Base-by-base conservation (phyloP, 1,140 invertebrate species). In the Teleopsis dalmanni region DNA sequence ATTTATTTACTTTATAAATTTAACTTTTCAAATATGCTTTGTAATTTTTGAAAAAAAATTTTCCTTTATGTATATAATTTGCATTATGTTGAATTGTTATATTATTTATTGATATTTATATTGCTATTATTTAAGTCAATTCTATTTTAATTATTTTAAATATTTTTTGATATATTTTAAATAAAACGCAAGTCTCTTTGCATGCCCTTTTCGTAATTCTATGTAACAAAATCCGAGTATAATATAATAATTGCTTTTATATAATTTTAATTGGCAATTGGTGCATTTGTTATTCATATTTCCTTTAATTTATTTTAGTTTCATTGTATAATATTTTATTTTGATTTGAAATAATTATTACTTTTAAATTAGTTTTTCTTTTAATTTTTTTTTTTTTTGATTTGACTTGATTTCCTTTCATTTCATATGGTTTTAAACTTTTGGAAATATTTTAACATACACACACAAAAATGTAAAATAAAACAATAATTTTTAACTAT, bases 361-460 rank as follows among this genome's bases (percentile, higher is more conserved):
- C 43, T 51, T 48, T 56, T 21, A 18, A 16, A 16, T 43, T 14
- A 18, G 23, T 43, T n/a, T 18, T 31, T 43, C 14, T 3, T 27
- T 43, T 50, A 40, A 35, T 58, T 26, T 27, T 57, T 56, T 52
- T 26, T 16, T 10, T 10, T 29, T 43, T 29, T 29, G 3, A 11
- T 7, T 55, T 44, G 36, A 26, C 41, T 31, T 43, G 25, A 47
- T 47, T 52, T 21, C 54, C 47, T 58, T 56, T 60, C 40, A 60
- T 50, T 52, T 60, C 58, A 62, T 56, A 63, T 60, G 63, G 60
- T 43, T 31, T 10, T 13, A 53, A 50, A 58, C 36, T 47, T 27
- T 14, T 29, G 16, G 3, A 31, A 29, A 43, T 31, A 43, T 10
- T 18, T 29, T 27, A n/a, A 38, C 27, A 48, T 23, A 40, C 47